Evolutionary conservation across 2,797 vertebrate species (phyloP).

Genomic region (Poecilia picta): DNA sequence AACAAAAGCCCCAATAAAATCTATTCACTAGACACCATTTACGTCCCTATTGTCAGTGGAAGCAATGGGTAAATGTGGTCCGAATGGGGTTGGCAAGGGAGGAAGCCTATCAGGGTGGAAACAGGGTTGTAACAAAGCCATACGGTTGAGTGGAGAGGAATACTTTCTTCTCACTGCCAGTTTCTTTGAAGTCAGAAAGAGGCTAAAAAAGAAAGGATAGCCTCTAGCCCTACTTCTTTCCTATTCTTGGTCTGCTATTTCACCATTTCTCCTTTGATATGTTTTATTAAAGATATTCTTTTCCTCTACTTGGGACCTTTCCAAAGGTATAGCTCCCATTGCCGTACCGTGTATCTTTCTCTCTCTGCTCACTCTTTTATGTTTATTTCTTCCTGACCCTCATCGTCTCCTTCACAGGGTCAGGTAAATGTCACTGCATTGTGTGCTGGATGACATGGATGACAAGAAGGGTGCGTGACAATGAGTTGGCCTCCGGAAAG

Average conservation of each 20-base stretch:
- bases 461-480: constrained; percentile 58
- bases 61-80: constrained; percentile 27
- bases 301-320: constrained; percentile 22
- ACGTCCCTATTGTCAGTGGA: constrained; percentile 29
- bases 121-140: constrained; percentile 38
- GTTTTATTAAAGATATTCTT: constrained; percentile 23
- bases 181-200: constrained; percentile 72
- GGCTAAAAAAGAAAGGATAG: constrained; percentile 34
- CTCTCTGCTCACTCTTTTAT: constrained; percentile 11
- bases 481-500: constrained; percentile 57
- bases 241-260: constrained; percentile 13
- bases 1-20: constrained; percentile 11
- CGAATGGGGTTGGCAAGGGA: constrained; percentile 36
- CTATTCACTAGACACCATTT: constrained; percentile 31
- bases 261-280: constrained; percentile 19
- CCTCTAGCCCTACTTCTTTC: constrained; percentile 11
- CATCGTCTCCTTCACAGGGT: constrained; percentile 45
- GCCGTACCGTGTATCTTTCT: constrained; percentile 3
- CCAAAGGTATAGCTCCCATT: constrained; percentile 19
- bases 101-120: constrained; percentile 24
- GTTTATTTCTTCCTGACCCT: constrained; percentile 16
- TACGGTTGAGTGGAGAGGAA: constrained; percentile 62
- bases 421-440: constrained; percentile 67
- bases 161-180: constrained; percentile 66
- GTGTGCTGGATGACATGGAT: constrained; percentile 60